Base-by-base conservation (phyloP, 2,888 invertebrate genomes). In the Platerodrilus igneus region DNA sequence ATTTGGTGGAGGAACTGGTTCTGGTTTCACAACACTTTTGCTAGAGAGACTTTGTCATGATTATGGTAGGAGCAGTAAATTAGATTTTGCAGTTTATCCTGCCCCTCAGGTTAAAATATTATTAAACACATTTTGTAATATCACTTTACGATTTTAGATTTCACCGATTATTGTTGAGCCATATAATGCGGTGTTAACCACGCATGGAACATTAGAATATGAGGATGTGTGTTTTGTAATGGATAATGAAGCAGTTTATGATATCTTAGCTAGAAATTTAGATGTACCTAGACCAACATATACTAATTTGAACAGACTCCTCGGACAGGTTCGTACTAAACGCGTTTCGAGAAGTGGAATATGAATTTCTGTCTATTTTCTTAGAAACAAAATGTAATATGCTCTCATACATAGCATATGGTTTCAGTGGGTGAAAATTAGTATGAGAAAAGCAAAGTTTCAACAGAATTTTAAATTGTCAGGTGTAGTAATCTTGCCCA, bases 241-340 rank as follows among this genome's bases (percentile, higher is more conserved):
- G 61, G 86, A 86, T 55, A 86, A 86, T 52, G 83, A 84, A 62
- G 84, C 86, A 0, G 66, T 83, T 3, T 85, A 85, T 55, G 80
- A 83, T 50, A 88, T 93, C 52, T 81, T 89, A 55, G 76, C 78
- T 2, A 75, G 81, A 52, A 78, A 78, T 51, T 69, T 93, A 43
- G 82, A 82, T 53, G 82, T 88, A 2, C 77, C 79, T 3, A 71
- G 83, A 20, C 91, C 91, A 7, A 88, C 87, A 0, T 92, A 91
- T 58, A 87, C 86, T 2, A 91, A 92, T 68, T 71, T 92, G 16
- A 93, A 93, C 60, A 74, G 90, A 34, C 71, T 89, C 8, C 73
- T 86, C 47, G 85, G 82, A 7, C 82, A 82, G 69, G 78, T 81
- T 60, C 58, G 55, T 2, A 32, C 19, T n/a, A 19, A 10, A 28